Evolutionary conservation across 2,888 invertebrate species (phyloP).

Genomic region (Mesochorus sp.): DNA sequence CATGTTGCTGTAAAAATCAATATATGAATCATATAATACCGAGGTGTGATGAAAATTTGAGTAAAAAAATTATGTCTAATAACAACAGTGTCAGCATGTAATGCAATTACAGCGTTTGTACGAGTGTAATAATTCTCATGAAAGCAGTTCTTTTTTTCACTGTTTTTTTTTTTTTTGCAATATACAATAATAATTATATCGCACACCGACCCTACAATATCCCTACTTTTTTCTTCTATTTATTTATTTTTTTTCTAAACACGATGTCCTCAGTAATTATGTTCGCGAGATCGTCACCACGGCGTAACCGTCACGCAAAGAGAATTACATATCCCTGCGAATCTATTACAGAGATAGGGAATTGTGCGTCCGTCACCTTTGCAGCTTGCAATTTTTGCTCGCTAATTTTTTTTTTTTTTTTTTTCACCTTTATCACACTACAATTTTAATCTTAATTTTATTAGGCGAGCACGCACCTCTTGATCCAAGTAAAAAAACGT

Average conservation of each 20-base stretch:
- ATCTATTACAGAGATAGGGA: conserved; percentile 19
- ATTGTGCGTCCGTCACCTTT: conserved; percentile 22
- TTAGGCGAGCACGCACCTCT: neutral
- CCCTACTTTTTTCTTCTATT: conserved; percentile 7
- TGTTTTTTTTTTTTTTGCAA: conserved; percentile 14
- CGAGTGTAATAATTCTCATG: conserved; percentile 29
- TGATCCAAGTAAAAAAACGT: neutral
- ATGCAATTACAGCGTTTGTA: conserved; percentile 3
- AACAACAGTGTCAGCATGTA: neutral
- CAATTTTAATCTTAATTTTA: conserved; percentile 18
- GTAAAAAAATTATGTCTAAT: neutral
- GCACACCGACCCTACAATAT: conserved; percentile 10
- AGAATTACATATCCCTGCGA: conserved; percentile 43
- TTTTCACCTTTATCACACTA: neutral
- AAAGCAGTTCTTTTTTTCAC: conserved; percentile 47
- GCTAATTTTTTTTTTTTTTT: neutral
- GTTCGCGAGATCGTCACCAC: conserved; percentile 54
- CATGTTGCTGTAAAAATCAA: too few relatives aligned
- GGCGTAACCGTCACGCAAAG: conserved; percentile 61
- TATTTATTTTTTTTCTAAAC: conserved; percentile 34
- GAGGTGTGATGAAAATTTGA: neutral
- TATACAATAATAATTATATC: conserved; percentile 42
- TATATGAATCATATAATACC: too few relatives aligned
- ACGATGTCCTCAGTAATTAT: conserved; percentile 51
- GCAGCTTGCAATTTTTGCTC: neutral